Evolutionary conservation across 53 echinoderm and acorn worm species (phyloP), one percentile per base, ranked within the genome.

Genomic region (Hippasteria phrygiana): DNA sequence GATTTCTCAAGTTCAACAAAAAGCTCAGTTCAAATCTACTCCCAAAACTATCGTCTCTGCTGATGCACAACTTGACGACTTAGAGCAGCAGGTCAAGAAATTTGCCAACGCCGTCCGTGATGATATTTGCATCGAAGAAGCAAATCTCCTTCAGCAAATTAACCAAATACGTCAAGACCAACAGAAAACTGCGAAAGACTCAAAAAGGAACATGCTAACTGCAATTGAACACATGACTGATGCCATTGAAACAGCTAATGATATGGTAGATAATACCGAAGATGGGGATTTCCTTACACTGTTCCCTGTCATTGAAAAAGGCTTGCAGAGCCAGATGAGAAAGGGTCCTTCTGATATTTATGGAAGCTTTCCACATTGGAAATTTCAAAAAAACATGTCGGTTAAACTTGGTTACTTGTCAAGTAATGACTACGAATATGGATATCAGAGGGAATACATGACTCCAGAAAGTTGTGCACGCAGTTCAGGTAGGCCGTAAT

Each of bases 281-380:
- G 77, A 77, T 54, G 35, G 54, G 6, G 55, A 77, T 77, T 77
- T 77, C n/a, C 77, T 77, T 34, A 43, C 9, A 20, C 20, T 77
- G 51, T 50, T 17, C 29, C 51, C 77, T 33, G 14, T 53, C 29
- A 53, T 77, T 50, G 13, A 77, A 3, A 77, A 53, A 17, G 33
- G 33, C 18, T 53, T 77, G 26, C 7, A 77, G 11, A 32, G 34
- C 54, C 77, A 50, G 14, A 77, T 55, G 4, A 77, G 18, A 13
- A 77, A 31, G 37, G 54, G 77, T 7, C 34, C 77, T 37, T 5
- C 34, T 1, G 33, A 20, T 8, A 77, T 77, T 53, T 77, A 51
- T 43, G 31, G 9, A 12, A 37, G 77, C 14, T 77, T 77, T 4
- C 77, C 51, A 50, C 20, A 3, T 2, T 77, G 77, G 77, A 9